Evolutionary conservation across 2,797 vertebrate species (phyloP), one percentile per base, ranked within the genome.

Genomic region (Parambassis ranga): DNA sequence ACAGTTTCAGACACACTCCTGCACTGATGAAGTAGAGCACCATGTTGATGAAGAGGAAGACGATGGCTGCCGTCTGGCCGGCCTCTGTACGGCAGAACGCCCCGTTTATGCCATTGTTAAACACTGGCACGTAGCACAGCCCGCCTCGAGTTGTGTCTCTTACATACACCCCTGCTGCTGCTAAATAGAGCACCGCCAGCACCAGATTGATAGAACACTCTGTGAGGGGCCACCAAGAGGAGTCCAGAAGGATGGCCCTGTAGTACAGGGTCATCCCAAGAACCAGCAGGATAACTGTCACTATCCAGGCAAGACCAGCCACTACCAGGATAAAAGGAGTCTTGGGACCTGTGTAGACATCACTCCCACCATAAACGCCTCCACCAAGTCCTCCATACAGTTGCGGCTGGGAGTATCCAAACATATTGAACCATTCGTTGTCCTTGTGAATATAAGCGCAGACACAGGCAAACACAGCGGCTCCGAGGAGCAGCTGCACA

Each of bases 401-500:
- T 64, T 87, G 80, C 0, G 89, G 90, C 74, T 92, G 87, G 0
- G 93, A 90, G 81, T 95, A 96, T 0, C 96, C 97, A 5, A 93
- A 98, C 91, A 94, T 86, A 81, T 98, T 98, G 79, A 94, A 96
- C 97, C 97, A 99, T 79, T 98, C 95, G 4, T 94, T 98, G 87
- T 98, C 98, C 84, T 98, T 98, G 82, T 99, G 95, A 47, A 99
- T 87, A 15, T 98, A 98, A 0, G 98, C 96, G 0, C 95, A 98
- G 62, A 98, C 94, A 10, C 97, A 99, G 22, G 98, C 98, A 2
- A 99, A 98, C 44, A 98, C 94, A 0, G 92, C 95, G 0, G 95
- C 95, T 0, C 97, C 98, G 43, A 98, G 83, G 15, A 99, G 92
- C 72, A 99, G 92, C 84, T 98, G 87, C 0, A 90, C 89, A 19